Evolutionary conservation across 2,113 vertebrate genomes (phyloP), one percentile per base, ranked within the genome.

Genomic region (Ailurus styani): DNA sequence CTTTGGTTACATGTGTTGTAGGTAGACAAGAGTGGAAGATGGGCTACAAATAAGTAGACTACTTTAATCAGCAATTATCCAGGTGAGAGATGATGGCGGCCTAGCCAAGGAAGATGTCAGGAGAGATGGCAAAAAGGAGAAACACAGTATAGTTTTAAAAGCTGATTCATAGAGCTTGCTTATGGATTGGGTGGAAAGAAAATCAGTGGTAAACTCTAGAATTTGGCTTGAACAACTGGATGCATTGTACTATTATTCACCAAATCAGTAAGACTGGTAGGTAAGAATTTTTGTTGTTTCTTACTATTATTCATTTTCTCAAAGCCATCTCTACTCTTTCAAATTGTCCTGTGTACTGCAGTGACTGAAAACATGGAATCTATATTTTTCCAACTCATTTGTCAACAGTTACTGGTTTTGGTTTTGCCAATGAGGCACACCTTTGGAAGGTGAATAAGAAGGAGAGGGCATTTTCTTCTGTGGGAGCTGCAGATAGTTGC

Each of bases 21-120:
- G 8, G n/a, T 50, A 85, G 21, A 25, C 20, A 73, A 21, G 8
- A 78, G 23, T 50, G 52, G n/a, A 57, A 37, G 37, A 78, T 31
- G 8, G 27, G 50, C 17, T 20, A 37, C 14, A 85, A 31, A 83
- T 77, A 40, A 45, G 2, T 52, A 14, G 17, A 45, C 6, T 47
- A 2, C 6, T 37, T 0, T 9, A 21, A 29, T 18, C 37, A 29
- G 15, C 20, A n/a, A 17, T 50, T 21, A 34, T 25, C 21, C 34
- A 42, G 55, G 20, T 50, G 25, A 93, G 40, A 90, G 34, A 45
- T 14, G 5, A 29, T 8, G 3, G 37, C 21, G 27, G 8, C 40
- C 18, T 54, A 29, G 34, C 42, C 5, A 37, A 77, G 45, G 18
- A 83, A 62, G 25, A 9, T 13, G 1, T 62, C 60, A 42, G 23